These are phyloP conservation scores for Xylocampa areola DNA, from an alignment of 2,888 invertebrate genomes.

Conservation along the genomic window DNA sequence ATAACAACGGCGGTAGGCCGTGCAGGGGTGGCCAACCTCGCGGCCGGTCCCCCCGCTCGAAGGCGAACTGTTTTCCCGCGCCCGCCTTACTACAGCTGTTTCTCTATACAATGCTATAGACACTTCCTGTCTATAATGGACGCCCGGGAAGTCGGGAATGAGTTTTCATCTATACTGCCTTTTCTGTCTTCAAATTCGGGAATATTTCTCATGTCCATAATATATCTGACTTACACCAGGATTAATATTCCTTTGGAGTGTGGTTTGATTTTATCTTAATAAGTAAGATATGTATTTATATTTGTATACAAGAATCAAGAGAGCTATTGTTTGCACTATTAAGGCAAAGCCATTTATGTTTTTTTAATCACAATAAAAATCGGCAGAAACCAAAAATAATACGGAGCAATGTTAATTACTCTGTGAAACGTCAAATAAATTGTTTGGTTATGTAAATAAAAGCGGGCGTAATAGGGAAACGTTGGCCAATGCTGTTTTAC, in stretches of 20 bases:
- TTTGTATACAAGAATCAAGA: slow-evolving; percentile 13
- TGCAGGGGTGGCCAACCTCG: slow-evolving; percentile 70
- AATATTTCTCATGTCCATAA: slow-evolving; percentile 40
- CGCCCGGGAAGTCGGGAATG: slow-evolving; percentile 68
- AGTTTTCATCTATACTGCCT: slow-evolving; percentile 70
- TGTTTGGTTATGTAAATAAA: slow-evolving; percentile 44
- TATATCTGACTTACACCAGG: slow-evolving; percentile 17
- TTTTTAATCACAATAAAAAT: slow-evolving; percentile 11
- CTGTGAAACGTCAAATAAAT: slow-evolving; percentile 36
- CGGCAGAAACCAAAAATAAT: slow-evolving; percentile 10
- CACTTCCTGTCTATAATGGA: slow-evolving; percentile 72
- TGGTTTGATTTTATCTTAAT: slow-evolving; percentile 6
- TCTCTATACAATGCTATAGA: slow-evolving; percentile 72
- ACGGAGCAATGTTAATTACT: slow-evolving; percentile 27
- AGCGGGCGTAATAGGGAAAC: slow-evolving; percentile 52
- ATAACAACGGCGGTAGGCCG: slow-evolving; percentile 74
- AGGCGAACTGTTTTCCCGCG: slow-evolving; percentile 76
- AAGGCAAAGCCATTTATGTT: slow-evolving; percentile 18
- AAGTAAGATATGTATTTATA: too few relatives aligned
- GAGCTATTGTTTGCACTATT: slow-evolving; percentile 18
- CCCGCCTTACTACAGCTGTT: slow-evolving; percentile 77
- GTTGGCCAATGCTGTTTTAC: slow-evolving; percentile 61
- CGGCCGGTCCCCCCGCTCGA: slow-evolving; percentile 59
- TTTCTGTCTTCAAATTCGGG: slow-evolving; percentile 57
- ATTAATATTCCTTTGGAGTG: slow-evolving; percentile 26